Evolutionary conservation across 2,113 vertebrate genomes (phyloP).

Genomic region (Coptodon bakossiorum): DNA sequence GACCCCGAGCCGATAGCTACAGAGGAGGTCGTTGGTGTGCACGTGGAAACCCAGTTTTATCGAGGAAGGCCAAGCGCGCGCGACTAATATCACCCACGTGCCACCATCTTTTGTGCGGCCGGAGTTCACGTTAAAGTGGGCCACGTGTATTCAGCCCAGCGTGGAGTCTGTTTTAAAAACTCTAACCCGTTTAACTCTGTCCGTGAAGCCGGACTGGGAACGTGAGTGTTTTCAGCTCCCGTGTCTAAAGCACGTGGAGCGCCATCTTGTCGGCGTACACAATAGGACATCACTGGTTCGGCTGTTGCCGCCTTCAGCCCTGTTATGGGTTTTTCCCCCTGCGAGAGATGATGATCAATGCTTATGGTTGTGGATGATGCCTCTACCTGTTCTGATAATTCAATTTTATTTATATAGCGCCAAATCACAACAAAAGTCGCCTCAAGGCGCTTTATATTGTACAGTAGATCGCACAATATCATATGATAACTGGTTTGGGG

Average conservation of each 20-base stretch:
- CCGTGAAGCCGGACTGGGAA: background rate
- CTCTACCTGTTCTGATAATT: rapidly evolving
- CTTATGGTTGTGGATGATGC: background rate
- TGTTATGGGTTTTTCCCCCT: background rate
- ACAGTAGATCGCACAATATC: too few species aligned
- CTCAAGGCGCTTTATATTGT: too few species aligned
- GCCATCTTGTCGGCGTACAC: background rate
- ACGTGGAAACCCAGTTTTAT: rapidly evolving
- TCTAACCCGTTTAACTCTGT: background rate
- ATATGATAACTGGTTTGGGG: background rate
- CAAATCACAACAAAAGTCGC: too few species aligned
- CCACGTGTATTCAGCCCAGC: background rate
- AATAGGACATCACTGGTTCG: background rate
- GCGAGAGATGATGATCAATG: background rate
- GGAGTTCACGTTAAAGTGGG: background rate
- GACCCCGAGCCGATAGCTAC: background rate
- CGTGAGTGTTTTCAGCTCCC: background rate
- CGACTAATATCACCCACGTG: constrained; percentile 1
- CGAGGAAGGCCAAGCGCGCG: background rate
- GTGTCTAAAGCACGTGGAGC: background rate
- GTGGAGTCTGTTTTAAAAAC: background rate
- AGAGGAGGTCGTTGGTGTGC: background rate
- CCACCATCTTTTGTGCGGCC: background rate
- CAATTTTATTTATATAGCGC: too few species aligned
- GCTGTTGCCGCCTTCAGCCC: background rate